These are phyloP conservation scores for Scaptomyza graminum DNA, from an alignment of 1,140 invertebrate genomes.

Conservation along the genomic window DNA sequence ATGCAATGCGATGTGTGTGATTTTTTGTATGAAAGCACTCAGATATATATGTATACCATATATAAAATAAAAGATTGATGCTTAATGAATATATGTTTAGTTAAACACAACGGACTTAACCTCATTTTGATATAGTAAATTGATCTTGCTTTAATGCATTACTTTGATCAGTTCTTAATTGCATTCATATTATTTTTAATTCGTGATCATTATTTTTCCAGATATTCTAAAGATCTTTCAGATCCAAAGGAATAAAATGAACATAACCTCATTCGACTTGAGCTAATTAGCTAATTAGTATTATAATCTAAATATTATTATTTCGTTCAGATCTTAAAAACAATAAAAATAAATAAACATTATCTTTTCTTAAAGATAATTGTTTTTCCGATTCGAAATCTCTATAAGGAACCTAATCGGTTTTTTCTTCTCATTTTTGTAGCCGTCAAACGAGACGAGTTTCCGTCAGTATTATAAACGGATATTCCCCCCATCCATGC, in stretches of 20 bases:
- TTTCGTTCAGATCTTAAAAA: no score
- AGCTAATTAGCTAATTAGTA: no score
- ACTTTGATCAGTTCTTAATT: background rate
- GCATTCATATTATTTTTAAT: no score
- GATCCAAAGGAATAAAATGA: no score
- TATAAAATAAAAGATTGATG: slow-evolving; percentile 58
- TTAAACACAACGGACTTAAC: background rate
- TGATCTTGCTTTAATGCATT: background rate
- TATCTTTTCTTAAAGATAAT: background rate
- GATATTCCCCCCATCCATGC: background rate
- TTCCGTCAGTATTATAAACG: slow-evolving; percentile 2
- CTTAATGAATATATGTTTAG: slow-evolving; percentile 63
- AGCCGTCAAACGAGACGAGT: slow-evolving; percentile 1
- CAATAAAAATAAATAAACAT: background rate
- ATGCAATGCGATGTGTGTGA: slow-evolving; percentile 74
- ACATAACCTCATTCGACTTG: no score
- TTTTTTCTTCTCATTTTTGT: background rate
- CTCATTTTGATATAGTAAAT: background rate
- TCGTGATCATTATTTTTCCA: no score
- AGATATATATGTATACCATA: slow-evolving; percentile 26
- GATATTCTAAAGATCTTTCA: no score
- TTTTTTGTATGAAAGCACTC: slow-evolving; percentile 66
- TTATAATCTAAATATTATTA: no score
- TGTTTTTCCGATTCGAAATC: background rate
- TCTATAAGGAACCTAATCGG: background rate